Percentiles rank a stretch among this genome's conserved stretches.
These are phyloP conservation scores for Melolontha melolontha DNA, from an alignment of 2,888 invertebrate genomes.

Conservation along the genomic window DNA sequence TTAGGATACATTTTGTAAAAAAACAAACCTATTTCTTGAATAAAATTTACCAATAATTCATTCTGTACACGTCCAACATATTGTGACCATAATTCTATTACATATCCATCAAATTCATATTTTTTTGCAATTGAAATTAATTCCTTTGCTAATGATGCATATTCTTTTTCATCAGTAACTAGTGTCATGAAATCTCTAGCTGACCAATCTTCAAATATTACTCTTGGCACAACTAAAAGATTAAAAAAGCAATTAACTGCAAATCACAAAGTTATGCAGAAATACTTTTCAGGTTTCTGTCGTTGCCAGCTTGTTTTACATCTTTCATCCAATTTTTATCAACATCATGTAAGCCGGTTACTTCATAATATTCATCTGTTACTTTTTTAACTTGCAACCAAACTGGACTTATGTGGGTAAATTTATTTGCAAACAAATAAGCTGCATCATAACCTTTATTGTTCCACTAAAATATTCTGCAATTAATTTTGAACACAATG, in stretches of 20 bases:
- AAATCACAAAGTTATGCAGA: neutral
- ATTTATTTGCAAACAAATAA: constrained; percentile 89
- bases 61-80: constrained; percentile 75
- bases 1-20: neutral
- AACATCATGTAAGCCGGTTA: constrained; percentile 84
- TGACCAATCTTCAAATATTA: constrained; percentile 91
- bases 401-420: constrained; percentile 92
- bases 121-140: constrained; percentile 79
- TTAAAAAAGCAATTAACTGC: neutral
- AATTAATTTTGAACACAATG: constrained; percentile 66
- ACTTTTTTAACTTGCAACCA: constrained; percentile 89
- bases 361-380: constrained; percentile 72
- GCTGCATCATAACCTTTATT: constrained; percentile 93
- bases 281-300: constrained; percentile 72
- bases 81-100: constrained; percentile 92
- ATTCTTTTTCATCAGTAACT: constrained; percentile 76
- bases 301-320: constrained; percentile 71
- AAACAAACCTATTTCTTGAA: constrained; percentile 65
- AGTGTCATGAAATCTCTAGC: constrained; percentile 79
- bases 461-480: constrained; percentile 83
- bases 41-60: constrained; percentile 71
- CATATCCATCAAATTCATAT: constrained; percentile 89
- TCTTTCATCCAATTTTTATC: constrained; percentile 86
- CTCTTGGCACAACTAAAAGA: constrained; percentile 82
- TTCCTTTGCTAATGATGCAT: constrained; percentile 75